Evolutionary conservation across 2,888 invertebrate genomes (phyloP).

Genomic region (Plebejus argus): DNA sequence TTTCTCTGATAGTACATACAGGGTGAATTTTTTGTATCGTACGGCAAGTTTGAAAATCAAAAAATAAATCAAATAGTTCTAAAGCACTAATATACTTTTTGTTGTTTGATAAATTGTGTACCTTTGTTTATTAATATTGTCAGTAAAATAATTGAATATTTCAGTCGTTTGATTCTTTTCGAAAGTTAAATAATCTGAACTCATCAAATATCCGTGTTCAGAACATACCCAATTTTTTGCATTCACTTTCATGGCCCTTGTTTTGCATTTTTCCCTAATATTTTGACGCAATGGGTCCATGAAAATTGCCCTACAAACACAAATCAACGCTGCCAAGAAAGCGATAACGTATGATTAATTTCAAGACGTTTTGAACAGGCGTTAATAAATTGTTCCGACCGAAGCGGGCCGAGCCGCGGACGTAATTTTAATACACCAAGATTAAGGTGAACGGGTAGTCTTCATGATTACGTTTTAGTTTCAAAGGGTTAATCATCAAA

Average conservation of each 20-base stretch:
- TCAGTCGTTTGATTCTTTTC: no score
- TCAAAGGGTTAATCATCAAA: not conserved
- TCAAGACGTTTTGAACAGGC: conserved; percentile 20
- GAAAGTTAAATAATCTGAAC: not conserved
- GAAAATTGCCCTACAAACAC: conserved; percentile 15
- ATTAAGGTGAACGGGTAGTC: not conserved
- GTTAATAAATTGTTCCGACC: conserved; percentile 12
- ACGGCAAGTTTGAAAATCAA: no score
- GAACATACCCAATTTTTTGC: not conserved
- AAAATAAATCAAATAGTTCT: no score
- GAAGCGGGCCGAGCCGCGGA: not conserved
- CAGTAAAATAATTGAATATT: no score
- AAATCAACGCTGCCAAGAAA: conserved; percentile 23
- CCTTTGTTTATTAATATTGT: no score
- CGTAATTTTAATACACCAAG: conserved; percentile 6
- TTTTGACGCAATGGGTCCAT: conserved; percentile 11
- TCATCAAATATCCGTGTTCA: not conserved
- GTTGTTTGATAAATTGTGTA: no score
- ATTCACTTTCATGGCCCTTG: not conserved
- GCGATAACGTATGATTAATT: conserved; percentile 24
- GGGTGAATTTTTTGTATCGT: no score
- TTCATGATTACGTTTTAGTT: not conserved
- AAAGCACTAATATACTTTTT: no score
- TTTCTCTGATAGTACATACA: no score
- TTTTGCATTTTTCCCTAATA: conserved; percentile 14